Conservation (phyloP, 2,113 vertebrate genomes). For the Sclerurus mexicanus region DNA sequence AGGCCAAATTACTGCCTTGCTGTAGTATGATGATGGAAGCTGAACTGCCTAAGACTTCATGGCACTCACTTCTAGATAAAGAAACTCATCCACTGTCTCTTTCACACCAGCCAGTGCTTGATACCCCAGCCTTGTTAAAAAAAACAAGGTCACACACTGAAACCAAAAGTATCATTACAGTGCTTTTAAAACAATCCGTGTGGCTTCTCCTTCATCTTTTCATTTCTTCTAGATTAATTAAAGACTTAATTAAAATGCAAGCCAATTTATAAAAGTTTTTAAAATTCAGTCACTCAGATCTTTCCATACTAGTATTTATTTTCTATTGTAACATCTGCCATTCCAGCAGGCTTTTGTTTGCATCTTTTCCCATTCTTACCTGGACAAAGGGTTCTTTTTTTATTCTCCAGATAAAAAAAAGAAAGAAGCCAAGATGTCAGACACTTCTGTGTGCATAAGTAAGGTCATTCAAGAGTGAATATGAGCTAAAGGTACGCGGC, state of each 20-base stretch:
- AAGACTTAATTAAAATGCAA: background rate
- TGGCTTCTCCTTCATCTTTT: background rate
- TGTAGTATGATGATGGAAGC: background rate
- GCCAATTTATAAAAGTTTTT: background rate
- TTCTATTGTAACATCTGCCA: background rate
- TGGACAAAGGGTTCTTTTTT: background rate
- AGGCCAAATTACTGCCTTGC: background rate
- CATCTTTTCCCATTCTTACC: background rate
- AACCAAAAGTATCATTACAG: background rate
- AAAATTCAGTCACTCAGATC: background rate
- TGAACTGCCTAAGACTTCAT: background rate
- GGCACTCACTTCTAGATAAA: background rate
- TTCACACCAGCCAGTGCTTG: background rate
- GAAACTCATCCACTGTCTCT: background rate
- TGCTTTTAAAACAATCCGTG: background rate
- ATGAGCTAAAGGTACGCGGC: background rate
- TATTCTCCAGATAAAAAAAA: background rate
- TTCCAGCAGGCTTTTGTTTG: slow-evolving; percentile 4
- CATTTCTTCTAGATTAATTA: background rate
- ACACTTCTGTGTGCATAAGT: background rate
- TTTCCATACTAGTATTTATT: background rate
- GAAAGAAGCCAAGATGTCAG: background rate
- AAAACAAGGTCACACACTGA: background rate
- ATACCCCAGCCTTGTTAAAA: background rate
- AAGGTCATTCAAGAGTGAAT: background rate